A percentile compares a stretch with the other conserved stretches of the same genome.
phyloP scores from a whole-genome alignment of 2,113 vertebrate species.

The Calyptommatus sinebrachiatus region DNA sequence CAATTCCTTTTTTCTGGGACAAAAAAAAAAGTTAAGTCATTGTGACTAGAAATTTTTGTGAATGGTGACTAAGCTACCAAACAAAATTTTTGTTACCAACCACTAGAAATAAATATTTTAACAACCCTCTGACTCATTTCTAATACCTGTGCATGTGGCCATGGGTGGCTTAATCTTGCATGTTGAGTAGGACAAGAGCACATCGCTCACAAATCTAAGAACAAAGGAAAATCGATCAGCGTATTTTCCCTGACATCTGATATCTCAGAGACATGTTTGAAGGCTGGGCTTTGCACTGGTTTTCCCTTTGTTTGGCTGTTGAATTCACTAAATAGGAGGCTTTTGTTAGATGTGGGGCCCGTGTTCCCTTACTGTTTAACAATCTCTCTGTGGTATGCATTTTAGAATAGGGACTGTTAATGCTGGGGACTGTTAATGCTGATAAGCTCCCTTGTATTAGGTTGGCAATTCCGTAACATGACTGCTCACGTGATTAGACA shows the following conservation, averaged over 20 bases:
- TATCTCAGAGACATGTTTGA: conserved; percentile 17
- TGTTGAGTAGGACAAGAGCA: background rate
- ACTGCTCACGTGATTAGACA: conserved; percentile 13
- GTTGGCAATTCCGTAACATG: conserved; percentile 27
- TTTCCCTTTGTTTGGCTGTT: background rate
- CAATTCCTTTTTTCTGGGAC: too few relatives aligned
- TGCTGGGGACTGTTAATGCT: conserved; percentile 33
- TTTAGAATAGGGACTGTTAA: conserved; percentile 25
- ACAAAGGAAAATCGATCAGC: conserved; percentile 17
- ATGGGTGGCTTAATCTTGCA: too few relatives aligned
- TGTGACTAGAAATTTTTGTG: too few relatives aligned
- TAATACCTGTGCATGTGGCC: too few relatives aligned
- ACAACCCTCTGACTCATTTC: too few relatives aligned
- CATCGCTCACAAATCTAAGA: background rate
- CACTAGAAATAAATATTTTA: too few relatives aligned
- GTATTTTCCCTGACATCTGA: conserved; percentile 29
- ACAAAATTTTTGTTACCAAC: too few relatives aligned
- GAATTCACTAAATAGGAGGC: conserved; percentile 35
- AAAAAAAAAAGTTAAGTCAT: too few relatives aligned
- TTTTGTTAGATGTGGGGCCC: conserved; percentile 35
- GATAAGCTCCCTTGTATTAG: conserved; percentile 27
- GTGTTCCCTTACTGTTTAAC: conserved; percentile 15
- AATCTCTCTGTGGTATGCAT: conserved; percentile 1
- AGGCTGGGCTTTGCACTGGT: background rate
- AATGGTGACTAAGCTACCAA: too few relatives aligned